phyloP scores from a whole-genome alignment of 2,113 vertebrate species.

The Cyanoramphus novaezelandiae region DNA sequence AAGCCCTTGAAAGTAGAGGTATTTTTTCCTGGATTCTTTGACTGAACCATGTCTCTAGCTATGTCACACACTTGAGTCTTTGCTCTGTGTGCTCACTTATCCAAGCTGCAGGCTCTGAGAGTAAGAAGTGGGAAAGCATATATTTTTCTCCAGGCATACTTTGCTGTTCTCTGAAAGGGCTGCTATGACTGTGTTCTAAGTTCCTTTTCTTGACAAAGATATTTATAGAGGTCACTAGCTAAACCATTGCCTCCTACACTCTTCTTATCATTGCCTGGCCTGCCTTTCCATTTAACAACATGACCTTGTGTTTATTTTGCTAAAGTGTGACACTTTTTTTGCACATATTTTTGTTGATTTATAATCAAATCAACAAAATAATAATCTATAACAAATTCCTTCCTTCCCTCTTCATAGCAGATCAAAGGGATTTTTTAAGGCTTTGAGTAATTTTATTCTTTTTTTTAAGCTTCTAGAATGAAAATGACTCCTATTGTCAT shows the following conservation, averaged over 20 bases:
- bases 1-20: not conserved
- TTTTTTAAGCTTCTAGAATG: not conserved
- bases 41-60: not conserved
- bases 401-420: not conserved
- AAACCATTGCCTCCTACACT: not conserved
- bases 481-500: not conserved
- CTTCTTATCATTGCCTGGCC: not conserved
- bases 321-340: not conserved
- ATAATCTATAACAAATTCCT: not conserved
- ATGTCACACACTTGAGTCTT: not conserved
- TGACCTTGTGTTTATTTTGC: not conserved
- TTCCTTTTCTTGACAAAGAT: not conserved
- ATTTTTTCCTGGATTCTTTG: not conserved
- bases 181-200: not conserved
- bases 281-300: not conserved
- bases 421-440: not conserved
- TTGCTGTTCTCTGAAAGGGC: not conserved
- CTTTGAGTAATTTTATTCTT: not conserved
- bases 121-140: not conserved
- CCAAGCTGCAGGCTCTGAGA: not conserved
- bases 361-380: not conserved
- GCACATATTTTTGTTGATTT: not conserved
- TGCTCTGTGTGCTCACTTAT: not conserved
- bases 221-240: not conserved
- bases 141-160: not conserved